These are phyloP conservation scores for Antigone vipio DNA, from an alignment of 2,113 vertebrate genomes.

Conservation along the genomic window DNA sequence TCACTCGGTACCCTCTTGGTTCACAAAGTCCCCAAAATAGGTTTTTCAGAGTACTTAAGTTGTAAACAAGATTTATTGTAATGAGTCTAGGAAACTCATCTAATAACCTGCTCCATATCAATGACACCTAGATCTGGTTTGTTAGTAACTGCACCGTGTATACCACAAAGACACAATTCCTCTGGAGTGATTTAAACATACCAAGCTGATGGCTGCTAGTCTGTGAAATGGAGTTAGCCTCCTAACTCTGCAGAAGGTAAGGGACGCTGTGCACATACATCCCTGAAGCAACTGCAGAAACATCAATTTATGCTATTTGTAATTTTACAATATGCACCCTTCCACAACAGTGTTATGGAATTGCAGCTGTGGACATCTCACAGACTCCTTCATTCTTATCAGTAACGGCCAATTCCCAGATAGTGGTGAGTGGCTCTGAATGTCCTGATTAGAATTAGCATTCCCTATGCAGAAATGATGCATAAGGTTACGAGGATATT, in stretches of 20 bases:
- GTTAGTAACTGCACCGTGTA: neutral
- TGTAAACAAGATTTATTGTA: accelerated
- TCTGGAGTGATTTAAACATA: neutral
- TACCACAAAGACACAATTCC: neutral
- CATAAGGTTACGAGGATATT: neutral
- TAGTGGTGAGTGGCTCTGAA: neutral
- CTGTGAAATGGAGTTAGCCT: neutral
- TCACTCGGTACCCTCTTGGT: neutral
- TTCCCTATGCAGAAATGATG: neutral
- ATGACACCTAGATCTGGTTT: neutral
- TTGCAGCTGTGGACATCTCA: neutral
- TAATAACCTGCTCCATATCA: accelerated
- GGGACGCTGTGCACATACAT: neutral
- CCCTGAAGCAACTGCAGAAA: neutral
- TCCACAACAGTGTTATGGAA: neutral
- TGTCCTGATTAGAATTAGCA: neutral
- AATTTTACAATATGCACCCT: neutral
- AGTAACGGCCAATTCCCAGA: neutral
- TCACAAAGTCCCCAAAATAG: neutral
- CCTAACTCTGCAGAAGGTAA: neutral
- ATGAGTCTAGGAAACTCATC: neutral
- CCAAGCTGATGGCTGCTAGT: neutral
- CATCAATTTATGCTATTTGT: neutral
- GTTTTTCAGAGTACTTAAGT: neutral
- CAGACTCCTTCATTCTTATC: neutral